phyloP scores from a whole-genome alignment of 1,140 invertebrate genomes.

The Rhopalosiphum maidis region DNA sequence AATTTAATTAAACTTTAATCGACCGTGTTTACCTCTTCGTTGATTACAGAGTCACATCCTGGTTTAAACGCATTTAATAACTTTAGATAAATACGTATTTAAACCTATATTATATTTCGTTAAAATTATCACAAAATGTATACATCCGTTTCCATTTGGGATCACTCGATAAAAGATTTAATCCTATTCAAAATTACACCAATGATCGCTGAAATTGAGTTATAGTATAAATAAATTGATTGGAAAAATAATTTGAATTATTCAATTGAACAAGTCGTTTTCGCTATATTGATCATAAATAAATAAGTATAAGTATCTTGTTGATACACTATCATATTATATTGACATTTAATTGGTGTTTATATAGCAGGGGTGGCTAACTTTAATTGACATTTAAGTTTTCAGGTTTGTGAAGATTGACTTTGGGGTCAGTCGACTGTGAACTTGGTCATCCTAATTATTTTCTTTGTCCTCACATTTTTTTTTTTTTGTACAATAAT shows the following conservation, averaged over 20 bases:
- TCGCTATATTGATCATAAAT: not conserved
- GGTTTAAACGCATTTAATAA: not conserved
- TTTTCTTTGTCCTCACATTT: not conserved
- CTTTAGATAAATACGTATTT: not conserved
- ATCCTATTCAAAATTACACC: not conserved
- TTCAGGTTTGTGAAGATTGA: not conserved
- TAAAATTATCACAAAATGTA: not conserved
- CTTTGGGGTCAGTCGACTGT: not conserved
- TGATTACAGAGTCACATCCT: not conserved
- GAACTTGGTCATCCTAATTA: not conserved
- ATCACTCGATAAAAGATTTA: not conserved
- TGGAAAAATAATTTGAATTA: not conserved
- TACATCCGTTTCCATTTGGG: not conserved
- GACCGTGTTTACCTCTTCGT: not conserved
- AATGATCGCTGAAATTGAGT: not conserved
- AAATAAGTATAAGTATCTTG: not conserved
- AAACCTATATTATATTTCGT: not conserved
- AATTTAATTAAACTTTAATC: constrained; percentile 12
- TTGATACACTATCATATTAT: not conserved
- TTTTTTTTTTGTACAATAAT: not conserved
- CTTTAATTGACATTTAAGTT: not conserved
- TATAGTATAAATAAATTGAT: not conserved
- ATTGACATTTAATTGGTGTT: not conserved
- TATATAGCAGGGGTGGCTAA: not conserved
- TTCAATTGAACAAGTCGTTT: not conserved